phyloP scores from a whole-genome alignment of 2,113 vertebrate species.

The Ovis canadensis region DNA sequence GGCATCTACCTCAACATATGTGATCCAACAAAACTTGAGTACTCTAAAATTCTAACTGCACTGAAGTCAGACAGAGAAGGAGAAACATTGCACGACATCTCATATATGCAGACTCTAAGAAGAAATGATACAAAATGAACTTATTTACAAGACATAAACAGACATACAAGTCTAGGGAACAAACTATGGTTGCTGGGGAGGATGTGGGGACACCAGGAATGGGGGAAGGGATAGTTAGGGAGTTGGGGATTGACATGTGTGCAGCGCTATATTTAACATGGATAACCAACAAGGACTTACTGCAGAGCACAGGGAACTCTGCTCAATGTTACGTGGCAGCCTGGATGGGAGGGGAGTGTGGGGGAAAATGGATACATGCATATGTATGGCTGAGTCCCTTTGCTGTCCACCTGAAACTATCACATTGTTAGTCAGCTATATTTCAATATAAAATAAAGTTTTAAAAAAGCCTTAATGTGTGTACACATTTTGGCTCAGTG shows the following conservation, averaged over 20 bases:
- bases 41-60: not conserved
- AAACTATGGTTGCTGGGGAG: not conserved
- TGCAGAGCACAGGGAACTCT: not conserved
- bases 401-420: not conserved
- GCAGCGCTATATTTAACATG: not conserved
- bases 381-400: not conserved
- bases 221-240: not conserved
- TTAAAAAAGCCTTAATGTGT: not conserved
- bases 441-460: not conserved
- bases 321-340: not conserved
- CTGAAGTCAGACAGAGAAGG: not conserved
- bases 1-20: not conserved
- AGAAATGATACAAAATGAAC: not conserved
- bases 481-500: not conserved
- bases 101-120: not conserved
- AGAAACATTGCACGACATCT: not conserved
- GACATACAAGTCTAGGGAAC: not conserved
- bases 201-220: not conserved
- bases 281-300: not conserved
- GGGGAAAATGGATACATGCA: not conserved
- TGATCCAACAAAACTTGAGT: not conserved
- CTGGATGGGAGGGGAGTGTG: not conserved
- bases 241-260: not conserved
- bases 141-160: not conserved
- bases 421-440: not conserved